Base-by-base conservation (phyloP, 2,888 invertebrate species). In the Baronia brevicornis region DNA sequence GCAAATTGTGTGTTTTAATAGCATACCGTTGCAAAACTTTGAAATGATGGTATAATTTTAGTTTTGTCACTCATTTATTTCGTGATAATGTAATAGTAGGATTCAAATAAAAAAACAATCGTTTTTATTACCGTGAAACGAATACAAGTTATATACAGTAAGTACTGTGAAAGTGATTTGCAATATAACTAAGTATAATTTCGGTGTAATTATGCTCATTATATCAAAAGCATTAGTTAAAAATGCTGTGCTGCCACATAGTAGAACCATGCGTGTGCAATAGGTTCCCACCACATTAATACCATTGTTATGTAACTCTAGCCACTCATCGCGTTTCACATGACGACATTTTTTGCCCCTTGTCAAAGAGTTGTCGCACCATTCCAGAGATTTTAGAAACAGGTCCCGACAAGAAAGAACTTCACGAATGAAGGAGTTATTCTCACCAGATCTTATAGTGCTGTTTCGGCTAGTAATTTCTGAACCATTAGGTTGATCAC, bases 321-420 rank as follows among this genome's bases (percentile, higher is more conserved):
- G 57, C 82, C 84, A 82, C 41, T 78, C 75, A 48, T 84, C 84
- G 36, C 60, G 63, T 57, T 68, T 77, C 34, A 84, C 54, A 15
- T 55, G 46, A 28, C 71, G 66, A 54, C 66, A 78, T 39, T 65
- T 74, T 62, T 75, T 84, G 36, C 67, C 64, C 45, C 82, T 68
- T 8, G 77, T 78, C 37, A 85, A 60, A 5, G 84, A 77, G 44
- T 82, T 84, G 48, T 85, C 85, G 47, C 75, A 84, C 74, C 78
- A 82, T 49, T 85, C 85, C 54, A 85, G 51, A 19, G 84, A 79
- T 36, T 67, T 78, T 40, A 85, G 50, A 44, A 85, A 85, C 11
- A 72, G 48, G 48, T 85, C 85, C 30, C 75, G 69, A 54, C 75
- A 82, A 37, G 66, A 62, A 41, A 82, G 44, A 19, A 85, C 62